These are phyloP conservation scores for Aeoliscus strigatus DNA, from an alignment of 2,797 vertebrate genomes.

Conservation along the genomic window DNA sequence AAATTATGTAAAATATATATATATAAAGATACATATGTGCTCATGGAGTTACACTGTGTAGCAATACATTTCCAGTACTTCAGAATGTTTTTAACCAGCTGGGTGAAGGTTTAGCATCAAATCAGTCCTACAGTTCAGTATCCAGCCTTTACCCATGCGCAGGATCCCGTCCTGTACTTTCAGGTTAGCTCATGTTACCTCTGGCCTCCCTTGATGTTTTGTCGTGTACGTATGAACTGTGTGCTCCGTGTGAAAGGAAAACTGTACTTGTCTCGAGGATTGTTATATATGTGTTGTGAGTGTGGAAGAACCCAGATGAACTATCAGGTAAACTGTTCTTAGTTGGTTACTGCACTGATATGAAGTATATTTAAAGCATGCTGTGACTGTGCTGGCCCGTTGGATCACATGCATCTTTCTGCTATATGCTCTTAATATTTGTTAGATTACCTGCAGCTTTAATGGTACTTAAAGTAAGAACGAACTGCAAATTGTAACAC, in stretches of 20 bases:
- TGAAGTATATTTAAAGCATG: slow-evolving; percentile 66
- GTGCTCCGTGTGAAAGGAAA: slow-evolving; percentile 47
- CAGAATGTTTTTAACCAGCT: slow-evolving; percentile 69
- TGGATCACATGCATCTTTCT: slow-evolving; percentile 59
- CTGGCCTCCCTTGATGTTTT: slow-evolving; percentile 50
- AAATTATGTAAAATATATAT: slow-evolving; percentile 52
- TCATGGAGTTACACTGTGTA: slow-evolving; percentile 72
- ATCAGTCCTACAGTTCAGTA: slow-evolving; percentile 39
- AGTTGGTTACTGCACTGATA: slow-evolving; percentile 66
- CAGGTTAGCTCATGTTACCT: slow-evolving; percentile 73
- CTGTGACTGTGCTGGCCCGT: slow-evolving; percentile 50
- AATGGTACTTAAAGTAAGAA: slow-evolving; percentile 32
- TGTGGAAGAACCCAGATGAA: slow-evolving; percentile 51
- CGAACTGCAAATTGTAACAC: too few relatives aligned
- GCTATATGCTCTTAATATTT: slow-evolving; percentile 46
- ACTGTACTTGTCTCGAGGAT: slow-evolving; percentile 43
- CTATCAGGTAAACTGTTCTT: slow-evolving; percentile 66
- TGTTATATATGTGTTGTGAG: slow-evolving; percentile 43
- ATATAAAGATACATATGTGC: slow-evolving; percentile 17
- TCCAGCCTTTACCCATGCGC: slow-evolving; percentile 49
- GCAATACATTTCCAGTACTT: slow-evolving; percentile 72
- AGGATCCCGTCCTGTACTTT: slow-evolving; percentile 57
- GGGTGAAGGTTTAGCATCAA: slow-evolving; percentile 49
- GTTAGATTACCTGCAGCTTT: slow-evolving; percentile 45
- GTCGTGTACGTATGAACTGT: slow-evolving; percentile 51